These are phyloP conservation scores for Oxyura jamaicensis DNA, from an alignment of 2,113 vertebrate species.

Conservation along the genomic window DNA sequence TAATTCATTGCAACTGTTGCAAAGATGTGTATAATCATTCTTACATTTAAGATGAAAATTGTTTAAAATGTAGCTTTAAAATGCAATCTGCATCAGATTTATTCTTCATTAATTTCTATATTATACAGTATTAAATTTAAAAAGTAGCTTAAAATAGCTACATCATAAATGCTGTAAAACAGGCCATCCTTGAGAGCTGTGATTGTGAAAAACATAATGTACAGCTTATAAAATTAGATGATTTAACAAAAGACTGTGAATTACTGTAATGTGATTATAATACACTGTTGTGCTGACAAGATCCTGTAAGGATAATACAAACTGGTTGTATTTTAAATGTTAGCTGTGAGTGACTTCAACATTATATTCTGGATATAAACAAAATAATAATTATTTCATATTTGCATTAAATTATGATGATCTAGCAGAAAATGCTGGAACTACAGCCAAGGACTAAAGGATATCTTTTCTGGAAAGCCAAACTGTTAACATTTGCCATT, in stretches of 20 bases:
- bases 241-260: background rate
- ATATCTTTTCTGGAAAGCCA: background rate
- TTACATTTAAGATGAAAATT: background rate
- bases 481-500: slow-evolving; percentile 19
- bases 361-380: background rate
- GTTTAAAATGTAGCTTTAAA: background rate
- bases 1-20: background rate
- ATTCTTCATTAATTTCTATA: background rate
- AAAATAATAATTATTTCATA: background rate
- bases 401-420: background rate
- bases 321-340: background rate
- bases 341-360: background rate
- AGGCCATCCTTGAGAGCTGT: background rate
- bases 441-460: background rate
- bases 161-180: background rate
- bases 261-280: background rate
- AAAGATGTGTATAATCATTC: background rate
- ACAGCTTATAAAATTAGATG: background rate
- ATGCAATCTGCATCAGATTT: background rate
- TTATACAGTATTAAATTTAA: background rate
- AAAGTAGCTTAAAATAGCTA: background rate
- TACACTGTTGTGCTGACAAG: background rate
- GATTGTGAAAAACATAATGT: background rate
- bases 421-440: background rate
- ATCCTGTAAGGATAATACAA: background rate